Base-by-base conservation (phyloP, 2,797 vertebrate species). In the Okamejei kenojei region DNA sequence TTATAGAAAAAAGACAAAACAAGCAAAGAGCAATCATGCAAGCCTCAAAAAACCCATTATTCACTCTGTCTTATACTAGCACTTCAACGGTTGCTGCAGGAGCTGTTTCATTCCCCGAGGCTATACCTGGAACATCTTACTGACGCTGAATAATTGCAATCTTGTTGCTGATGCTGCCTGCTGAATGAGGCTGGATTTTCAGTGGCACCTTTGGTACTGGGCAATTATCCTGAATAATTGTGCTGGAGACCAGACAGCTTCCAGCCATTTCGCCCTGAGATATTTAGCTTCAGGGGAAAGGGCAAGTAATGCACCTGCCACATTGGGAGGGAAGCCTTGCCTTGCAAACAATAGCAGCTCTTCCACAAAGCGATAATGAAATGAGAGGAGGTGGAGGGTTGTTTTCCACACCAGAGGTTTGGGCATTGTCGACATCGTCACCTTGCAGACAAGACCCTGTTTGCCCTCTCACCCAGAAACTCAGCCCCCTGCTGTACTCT, bases 1-100 rank as follows among this genome's bases (percentile, higher is more conserved):
- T 91, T 91, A 74, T 35, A 74, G 78, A 38, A 80, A 54, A 74
- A 29, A 26, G 90, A 91, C 35, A 91, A 71, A 68, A 91, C 68
- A 74, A 45, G 38, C 71, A 23, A 74, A 35, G 13, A 74, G 32
- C 68, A 91, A 11, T 45, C 68, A 10, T 91, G 8, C 35, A 74
- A 4, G 32, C 35, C 71, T 7, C 35, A 91, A 21, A 17, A 91
- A 91, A 71, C 23, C 68, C 38, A 74, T 91, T 73, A 91, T 74
- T 73, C 90, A 45, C 65, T 91, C 65, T 73, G 71, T 45, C 90
- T 91, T n/a, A 45, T 54, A 29, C 68, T 74, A 21, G 10, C 17
- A 91, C 54, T 91, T 91, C 65, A 91, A 91, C 0, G 26, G 23
- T 35, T 86, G n/a, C 61, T 88, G 61, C 90, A 73, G 38, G 23